Conservation (phyloP, 2,888 invertebrate species). For the Podotricha telesiphe region DNA sequence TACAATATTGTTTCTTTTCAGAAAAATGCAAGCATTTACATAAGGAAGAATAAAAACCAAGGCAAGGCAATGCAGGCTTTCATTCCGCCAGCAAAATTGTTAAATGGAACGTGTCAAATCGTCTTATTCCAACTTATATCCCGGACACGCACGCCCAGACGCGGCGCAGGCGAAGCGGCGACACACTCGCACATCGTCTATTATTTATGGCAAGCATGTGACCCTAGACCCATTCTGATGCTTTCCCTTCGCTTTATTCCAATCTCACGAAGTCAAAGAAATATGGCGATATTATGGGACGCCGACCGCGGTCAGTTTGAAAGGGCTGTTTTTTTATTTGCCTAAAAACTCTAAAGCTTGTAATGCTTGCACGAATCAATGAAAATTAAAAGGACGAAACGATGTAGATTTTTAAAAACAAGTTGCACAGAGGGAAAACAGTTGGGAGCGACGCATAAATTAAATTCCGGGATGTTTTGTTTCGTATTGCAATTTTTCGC, state of each 20-base stretch:
- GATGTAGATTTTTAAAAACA: conserved; percentile 46
- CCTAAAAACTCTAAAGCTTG: conserved; percentile 42
- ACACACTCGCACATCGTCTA: conserved; percentile 74
- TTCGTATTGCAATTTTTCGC: conserved; percentile 48
- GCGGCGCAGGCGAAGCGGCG: conserved; percentile 42
- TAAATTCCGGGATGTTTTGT: conserved; percentile 65
- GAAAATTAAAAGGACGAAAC: conserved; percentile 47
- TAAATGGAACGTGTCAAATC: conserved; percentile 48
- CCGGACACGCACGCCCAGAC: conserved; percentile 45
- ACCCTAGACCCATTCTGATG: conserved; percentile 75
- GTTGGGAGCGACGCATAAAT: conserved; percentile 57
- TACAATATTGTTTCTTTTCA: conserved; percentile 17
- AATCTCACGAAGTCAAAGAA: conserved; percentile 79
- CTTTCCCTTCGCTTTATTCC: conserved; percentile 77
- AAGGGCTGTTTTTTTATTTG: conserved; percentile 65
- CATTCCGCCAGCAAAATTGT: conserved; percentile 42
- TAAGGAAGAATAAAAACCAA: conserved; percentile 25
- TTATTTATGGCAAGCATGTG: conserved; percentile 76
- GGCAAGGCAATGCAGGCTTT: conserved; percentile 33
- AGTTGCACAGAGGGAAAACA: conserved; percentile 45
- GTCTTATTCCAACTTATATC: conserved; percentile 44
- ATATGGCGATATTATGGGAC: conserved; percentile 80
- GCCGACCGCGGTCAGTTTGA: conserved; percentile 66
- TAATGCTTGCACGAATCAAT: conserved; percentile 46
- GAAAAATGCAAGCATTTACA: conserved; percentile 23